These are phyloP conservation scores for Himalopsyche kuldschensis DNA, from an alignment of 2,888 invertebrate genomes.

Conservation along the genomic window DNA sequence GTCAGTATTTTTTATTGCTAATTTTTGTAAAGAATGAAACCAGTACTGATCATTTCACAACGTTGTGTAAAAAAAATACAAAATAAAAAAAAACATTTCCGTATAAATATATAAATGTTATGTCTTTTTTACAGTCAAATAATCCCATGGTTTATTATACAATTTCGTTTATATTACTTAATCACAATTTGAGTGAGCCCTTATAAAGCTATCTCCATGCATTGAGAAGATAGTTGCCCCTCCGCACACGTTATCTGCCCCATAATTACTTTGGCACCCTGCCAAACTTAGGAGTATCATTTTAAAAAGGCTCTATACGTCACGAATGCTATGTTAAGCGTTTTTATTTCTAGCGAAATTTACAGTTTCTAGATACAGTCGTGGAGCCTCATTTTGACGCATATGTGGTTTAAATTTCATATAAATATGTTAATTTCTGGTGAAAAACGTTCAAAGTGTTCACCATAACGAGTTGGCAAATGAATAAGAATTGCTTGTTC, in stretches of 20 bases:
- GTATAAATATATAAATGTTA: no score
- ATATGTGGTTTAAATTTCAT: background rate
- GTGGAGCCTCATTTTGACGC: background rate
- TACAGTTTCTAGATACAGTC: background rate
- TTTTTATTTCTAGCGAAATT: slow-evolving; percentile 11
- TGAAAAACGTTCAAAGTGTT: background rate
- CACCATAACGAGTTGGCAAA: background rate
- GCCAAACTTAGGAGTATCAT: slow-evolving; percentile 30
- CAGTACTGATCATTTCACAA: no score
- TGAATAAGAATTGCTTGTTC: background rate
- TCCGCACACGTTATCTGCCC: slow-evolving; percentile 28
- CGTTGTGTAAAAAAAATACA: no score
- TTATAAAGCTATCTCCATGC: background rate
- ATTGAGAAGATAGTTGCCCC: slow-evolving; percentile 17
- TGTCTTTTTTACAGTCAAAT: no score
- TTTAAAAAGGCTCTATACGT: slow-evolving; percentile 27
- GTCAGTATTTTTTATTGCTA: no score
- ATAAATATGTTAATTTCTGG: background rate
- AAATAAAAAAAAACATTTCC: no score
- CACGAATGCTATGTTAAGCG: slow-evolving; percentile 5
- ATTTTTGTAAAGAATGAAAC: no score
- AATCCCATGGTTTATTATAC: no score
- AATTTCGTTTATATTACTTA: background rate
- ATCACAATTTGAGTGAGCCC: background rate
- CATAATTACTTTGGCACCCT: slow-evolving; percentile 32